phyloP scores from a whole-genome alignment of 1,140 invertebrate genomes.

The Drosophila sproati region DNA sequence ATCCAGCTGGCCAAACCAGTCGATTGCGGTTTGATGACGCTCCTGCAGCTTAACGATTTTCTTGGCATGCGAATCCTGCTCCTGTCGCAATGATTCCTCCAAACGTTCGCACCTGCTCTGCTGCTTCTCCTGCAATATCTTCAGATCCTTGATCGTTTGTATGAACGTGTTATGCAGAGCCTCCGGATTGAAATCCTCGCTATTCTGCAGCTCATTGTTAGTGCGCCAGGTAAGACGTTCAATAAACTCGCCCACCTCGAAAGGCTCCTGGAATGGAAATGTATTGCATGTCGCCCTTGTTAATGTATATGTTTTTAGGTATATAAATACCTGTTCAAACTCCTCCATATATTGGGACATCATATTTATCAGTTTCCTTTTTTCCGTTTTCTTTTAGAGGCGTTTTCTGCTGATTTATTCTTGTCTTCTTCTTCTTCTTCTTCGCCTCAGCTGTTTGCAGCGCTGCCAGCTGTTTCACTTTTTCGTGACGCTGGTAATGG shows the following conservation, averaged over 20 bases:
- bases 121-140: slow-evolving; percentile 92
- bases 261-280: slow-evolving; percentile 90
- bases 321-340: slow-evolving; percentile 88
- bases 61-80: slow-evolving; percentile 93
- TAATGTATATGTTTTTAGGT: not conserved
- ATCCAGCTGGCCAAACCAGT: slow-evolving; percentile 96
- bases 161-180: slow-evolving; percentile 96
- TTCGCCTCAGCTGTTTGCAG: not conserved
- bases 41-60: slow-evolving; percentile 94
- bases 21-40: slow-evolving; percentile 91
- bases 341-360: slow-evolving; percentile 94
- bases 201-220: slow-evolving; percentile 90
- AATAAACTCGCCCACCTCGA: slow-evolving; percentile 98
- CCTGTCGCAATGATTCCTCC: slow-evolving; percentile 93
- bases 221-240: slow-evolving; percentile 97
- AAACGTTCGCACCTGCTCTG: slow-evolving; percentile 95
- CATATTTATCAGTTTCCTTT: slow-evolving; percentile 85
- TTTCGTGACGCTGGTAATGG: slow-evolving; percentile 19
- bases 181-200: slow-evolving; percentile 90
- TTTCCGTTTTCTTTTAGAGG: slow-evolving; percentile 44
- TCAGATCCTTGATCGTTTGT: slow-evolving; percentile 93
- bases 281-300: not conserved
- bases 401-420: slow-evolving; percentile 41
- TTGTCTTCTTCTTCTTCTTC: slow-evolving; percentile 16
- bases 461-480: not conserved